Evolutionary conservation across 2,113 vertebrate species (phyloP), one percentile per base, ranked within the genome.

Genomic region (Mus spicilegus): DNA sequence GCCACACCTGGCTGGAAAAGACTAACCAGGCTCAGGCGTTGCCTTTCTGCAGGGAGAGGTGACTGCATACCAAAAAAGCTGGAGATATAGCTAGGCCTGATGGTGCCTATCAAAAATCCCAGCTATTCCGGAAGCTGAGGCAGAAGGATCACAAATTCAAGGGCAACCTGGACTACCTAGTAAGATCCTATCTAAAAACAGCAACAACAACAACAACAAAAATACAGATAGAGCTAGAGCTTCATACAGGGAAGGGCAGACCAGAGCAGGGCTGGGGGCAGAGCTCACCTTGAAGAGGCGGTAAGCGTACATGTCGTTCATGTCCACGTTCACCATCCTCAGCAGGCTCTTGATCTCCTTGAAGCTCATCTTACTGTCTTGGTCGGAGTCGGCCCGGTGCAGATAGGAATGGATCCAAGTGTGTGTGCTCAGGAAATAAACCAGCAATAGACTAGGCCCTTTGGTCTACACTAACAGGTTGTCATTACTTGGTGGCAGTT

Each of bases 341-440:
- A 99, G 98, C 97, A 99, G 99, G 96, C 97, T 98, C 96, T 99
- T 99, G 96, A 99, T 99, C 97, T 99, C 99, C 16, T 99, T 98
- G 97, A 99, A 99, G 95, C 98, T 99, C 99, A 99, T 99, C 98
- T 99, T 99, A 77, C 99, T 99, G 72, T 99, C 99, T 95, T 99
- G 99, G 98, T 99, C 98, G 94, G 99, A 99, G 98, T 99, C 99
- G 0, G 99, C 99, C 75, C 98, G 98, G 96, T 98, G 99, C 98
- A 99, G 98, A 95, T 99, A 99, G 91, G 99, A 97, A 0, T 99
- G 99, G 98, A 99, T 99, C 99, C 99, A 99, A 95, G 98, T 99
- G 89, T 2, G 24, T 36, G 93, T 39, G 98, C 30, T 99, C 98
- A 99, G 98, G 98, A 98, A 98, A 97, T 24, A 36, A 69, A 92